Conservation (phyloP, 2,888 invertebrate genomes). For the Drosophila quinaria region DNA sequence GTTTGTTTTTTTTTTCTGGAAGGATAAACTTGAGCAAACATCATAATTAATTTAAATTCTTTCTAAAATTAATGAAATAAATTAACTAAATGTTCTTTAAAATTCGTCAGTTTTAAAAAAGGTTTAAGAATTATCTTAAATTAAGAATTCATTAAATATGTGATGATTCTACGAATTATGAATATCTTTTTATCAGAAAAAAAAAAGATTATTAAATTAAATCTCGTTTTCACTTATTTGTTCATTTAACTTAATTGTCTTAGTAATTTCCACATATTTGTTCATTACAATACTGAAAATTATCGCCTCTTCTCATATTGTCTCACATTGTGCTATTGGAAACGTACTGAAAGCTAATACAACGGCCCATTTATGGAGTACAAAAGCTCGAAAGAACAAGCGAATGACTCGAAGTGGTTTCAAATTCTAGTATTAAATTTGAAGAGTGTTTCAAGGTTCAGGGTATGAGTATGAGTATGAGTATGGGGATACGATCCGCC, state of each 20-base stretch:
- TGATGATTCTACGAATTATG: too few species aligned
- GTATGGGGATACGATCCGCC: constrained; percentile 11
- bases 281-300: neutral
- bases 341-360: constrained; percentile 8
- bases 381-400: constrained; percentile 36
- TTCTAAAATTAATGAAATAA: too few species aligned
- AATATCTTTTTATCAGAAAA: too few species aligned
- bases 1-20: too few species aligned
- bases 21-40: too few species aligned
- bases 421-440: constrained; percentile 58
- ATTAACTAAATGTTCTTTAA: too few species aligned
- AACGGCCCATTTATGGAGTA: constrained; percentile 37
- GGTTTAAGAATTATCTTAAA: too few species aligned
- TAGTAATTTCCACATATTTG: neutral
- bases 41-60: too few species aligned
- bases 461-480: constrained; percentile 17
- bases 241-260: neutral
- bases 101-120: too few species aligned
- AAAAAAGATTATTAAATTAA: too few species aligned
- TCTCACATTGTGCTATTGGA: constrained; percentile 7
- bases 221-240: too few species aligned
- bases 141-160: too few species aligned
- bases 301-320: neutral
- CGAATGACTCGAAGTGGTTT: constrained; percentile 44
- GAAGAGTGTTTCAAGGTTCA: constrained; percentile 40